Base-by-base conservation (phyloP, 1,140 invertebrate species). In the Sminthurinus signatus region DNA sequence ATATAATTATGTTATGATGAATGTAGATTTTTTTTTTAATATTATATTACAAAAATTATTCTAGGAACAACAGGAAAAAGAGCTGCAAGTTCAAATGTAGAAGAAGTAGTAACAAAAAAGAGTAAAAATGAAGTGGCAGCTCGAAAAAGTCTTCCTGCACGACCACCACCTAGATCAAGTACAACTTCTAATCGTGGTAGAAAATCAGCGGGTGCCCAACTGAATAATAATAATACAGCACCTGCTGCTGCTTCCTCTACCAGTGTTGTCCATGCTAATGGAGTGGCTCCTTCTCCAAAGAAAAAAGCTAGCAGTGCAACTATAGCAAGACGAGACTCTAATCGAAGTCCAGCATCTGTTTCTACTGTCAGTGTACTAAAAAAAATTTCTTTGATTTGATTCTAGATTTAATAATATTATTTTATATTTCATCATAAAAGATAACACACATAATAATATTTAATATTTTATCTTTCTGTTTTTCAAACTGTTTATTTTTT, bases 61-160 rank as follows among this genome's bases (percentile, higher is more conserved):
- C 29, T 25, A 59, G 44, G 29, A 46, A n/a, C 36, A 29, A 52
- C 31, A 25, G 56, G 36, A 31, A 68, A 68, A 31, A 46, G 67
- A 15, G 46, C 58, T 23, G 36, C 46, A 1, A 56, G 57, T 56
- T 27, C 62, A 2, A 15, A 27, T 14, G 67, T 64, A 21, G 60
- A 64, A 25, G 32, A 59, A 1, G 8, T n/a, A 36, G 14, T 23
- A 50, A 15, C 64, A 1, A 60, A 62, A 51, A 67, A 59, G 32
- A 62, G 17, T 28, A 43, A 32, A 5, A 67, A 62, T 28, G 17
- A n/a, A 62, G 36, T n/a, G 10, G 46, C 31, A 29, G n/a, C 23
- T 2, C 36, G 51, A 21, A 48, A 51, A 43, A 19, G 31, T 27
- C 10, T 29, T 19, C 28, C 61, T 43, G 42, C 28, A 8, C 25